Conservation (phyloP, 2,113 vertebrate genomes). For the Mobula birostris region DNA sequence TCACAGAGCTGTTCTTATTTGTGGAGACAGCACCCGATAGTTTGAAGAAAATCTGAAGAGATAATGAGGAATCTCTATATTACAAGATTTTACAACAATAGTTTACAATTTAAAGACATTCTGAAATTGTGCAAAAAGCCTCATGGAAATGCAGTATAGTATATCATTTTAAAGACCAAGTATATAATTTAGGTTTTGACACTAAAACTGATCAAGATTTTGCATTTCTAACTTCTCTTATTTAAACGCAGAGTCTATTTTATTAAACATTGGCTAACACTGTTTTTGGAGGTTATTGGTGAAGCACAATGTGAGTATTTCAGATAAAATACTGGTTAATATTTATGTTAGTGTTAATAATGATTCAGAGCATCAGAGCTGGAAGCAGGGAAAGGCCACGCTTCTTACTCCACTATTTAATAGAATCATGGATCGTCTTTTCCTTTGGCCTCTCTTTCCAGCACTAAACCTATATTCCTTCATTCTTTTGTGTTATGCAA, state of each 20-base stretch:
- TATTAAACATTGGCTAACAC: not conserved
- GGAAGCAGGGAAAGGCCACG: no score
- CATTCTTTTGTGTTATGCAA: not conserved
- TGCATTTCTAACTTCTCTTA: not conserved
- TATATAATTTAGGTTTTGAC: not conserved
- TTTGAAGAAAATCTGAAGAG: not conserved
- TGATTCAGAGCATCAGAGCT: not conserved
- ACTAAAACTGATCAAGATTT: not conserved
- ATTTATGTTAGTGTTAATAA: not conserved
- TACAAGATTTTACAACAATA: not conserved
- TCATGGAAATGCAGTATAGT: not conserved
- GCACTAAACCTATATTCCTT: no score
- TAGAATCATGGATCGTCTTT: no score
- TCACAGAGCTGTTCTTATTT: constrained; percentile 16
- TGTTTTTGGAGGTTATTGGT: not conserved
- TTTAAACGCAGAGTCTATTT: not conserved
- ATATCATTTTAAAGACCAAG: not conserved
- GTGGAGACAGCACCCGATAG: not conserved
- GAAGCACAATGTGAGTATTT: not conserved
- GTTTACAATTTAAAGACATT: not conserved
- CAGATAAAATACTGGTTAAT: not conserved
- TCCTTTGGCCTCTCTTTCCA: no score
- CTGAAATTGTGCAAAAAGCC: not conserved
- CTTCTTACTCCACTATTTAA: no score
- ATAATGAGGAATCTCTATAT: not conserved